Evolutionary conservation across 2,113 vertebrate genomes (phyloP), one percentile per base, ranked within the genome.

Genomic region (Harpagus bidentatus): DNA sequence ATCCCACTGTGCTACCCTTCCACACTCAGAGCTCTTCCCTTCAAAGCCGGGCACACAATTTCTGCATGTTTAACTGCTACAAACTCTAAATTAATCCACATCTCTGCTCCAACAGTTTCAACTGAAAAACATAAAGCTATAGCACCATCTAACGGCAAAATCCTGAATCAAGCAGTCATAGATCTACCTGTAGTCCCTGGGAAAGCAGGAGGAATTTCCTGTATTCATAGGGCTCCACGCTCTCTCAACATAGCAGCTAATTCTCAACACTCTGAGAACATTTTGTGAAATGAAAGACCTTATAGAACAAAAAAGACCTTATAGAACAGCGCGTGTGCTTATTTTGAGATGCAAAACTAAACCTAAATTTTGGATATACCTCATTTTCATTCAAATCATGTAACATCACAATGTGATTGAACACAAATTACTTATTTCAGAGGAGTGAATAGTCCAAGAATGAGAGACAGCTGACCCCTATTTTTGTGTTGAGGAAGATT

Each of bases 101-200:
- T 40, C 82, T 92, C 67, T 17, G 17, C 62, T 77, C 8, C 22
- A 36, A 48, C 5, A n/a, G n/a, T 61, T 90, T 90, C 56, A 77
- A 70, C 23, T 63, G 43, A 86, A 36, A 93, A 87, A 52, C 52
- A 48, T 55, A 87, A 25, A 90, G 83, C 69, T 90, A 87, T 15
- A 95, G 85, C 82, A 96, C 92, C 94, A 88, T 56, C 97, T 96
- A 96, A 93, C 95, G 96, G 91, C 58, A 81, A 40, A 38, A 77
- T 22, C n/a, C 21, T 67, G 74, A 96, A 95, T 8, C 12, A 72
- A 79, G 85, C 1, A 13, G 23, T 55, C 26, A 67, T 4, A 31
- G 9, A 91, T 79, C 59, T 22, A 53, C 11, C n/a, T 38, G 6
- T 4, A 70, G 11, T 13, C 48, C 25, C 55, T 0, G 1, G 14